Conservation (phyloP, 92 coral and sea anemone genomes). For the Montipora capitata region DNA sequence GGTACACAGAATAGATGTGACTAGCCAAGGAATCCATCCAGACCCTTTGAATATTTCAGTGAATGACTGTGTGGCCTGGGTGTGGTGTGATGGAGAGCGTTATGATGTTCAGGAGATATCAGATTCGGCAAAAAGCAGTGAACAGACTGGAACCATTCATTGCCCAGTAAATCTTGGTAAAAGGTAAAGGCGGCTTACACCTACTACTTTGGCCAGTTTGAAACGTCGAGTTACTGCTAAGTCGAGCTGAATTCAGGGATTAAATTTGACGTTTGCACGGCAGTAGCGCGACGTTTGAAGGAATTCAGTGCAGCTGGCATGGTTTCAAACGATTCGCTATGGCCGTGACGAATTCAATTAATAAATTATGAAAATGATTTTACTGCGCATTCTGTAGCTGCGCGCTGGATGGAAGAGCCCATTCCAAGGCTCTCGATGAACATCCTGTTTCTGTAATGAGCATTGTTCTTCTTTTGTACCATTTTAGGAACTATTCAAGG, state of each 20-base stretch:
- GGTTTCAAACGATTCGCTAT: too few relatives aligned
- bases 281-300: too few relatives aligned
- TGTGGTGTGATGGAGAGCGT: constrained; percentile 76
- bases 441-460: not conserved
- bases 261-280: too few relatives aligned
- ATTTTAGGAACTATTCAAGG: constrained; percentile 66
- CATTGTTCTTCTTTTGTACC: not conserved
- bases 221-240: too few relatives aligned
- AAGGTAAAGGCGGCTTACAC: constrained; percentile 50
- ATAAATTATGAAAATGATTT: too few relatives aligned
- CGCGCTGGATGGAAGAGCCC: too few relatives aligned
- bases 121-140: constrained; percentile 49
- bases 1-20: constrained; percentile 78
- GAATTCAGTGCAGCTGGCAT: too few relatives aligned
- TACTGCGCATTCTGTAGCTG: too few relatives aligned
- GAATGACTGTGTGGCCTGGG: constrained; percentile 89
- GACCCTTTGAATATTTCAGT: constrained; percentile 79
- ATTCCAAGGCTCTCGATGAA: not conserved
- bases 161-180: constrained; percentile 2
- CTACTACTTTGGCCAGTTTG: not conserved
- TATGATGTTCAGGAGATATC: constrained; percentile 69
- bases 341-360: too few relatives aligned
- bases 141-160: not conserved
- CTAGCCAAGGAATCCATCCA: constrained; percentile 75
- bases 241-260: too few relatives aligned